These are phyloP conservation scores for Dascyllus trimaculatus DNA, from an alignment of 2,113 vertebrate species.

Conservation along the genomic window DNA sequence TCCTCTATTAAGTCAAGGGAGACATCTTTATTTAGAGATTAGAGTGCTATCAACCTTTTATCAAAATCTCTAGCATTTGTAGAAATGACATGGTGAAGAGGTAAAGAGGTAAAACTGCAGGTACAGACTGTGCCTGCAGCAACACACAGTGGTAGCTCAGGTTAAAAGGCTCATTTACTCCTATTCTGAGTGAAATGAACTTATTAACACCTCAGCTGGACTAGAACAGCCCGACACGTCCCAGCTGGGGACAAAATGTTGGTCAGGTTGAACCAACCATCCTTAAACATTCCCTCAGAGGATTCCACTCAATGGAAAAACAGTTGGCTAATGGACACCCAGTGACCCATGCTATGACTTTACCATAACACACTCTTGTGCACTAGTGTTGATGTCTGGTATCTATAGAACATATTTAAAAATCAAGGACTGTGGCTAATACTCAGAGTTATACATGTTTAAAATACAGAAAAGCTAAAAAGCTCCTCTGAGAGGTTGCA, in stretches of 20 bases:
- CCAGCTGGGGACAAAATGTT: constrained; percentile 32
- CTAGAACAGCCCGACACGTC: constrained; percentile 1
- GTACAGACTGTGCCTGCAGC: neutral
- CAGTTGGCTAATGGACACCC: constrained; percentile 37
- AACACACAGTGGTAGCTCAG: neutral
- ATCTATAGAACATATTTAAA: neutral
- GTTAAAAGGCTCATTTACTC: constrained; percentile 36
- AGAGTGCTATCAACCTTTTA: neutral
- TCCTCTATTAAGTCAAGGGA: neutral
- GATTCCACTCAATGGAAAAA: constrained; percentile 9
- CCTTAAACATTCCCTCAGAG: constrained; percentile 19
- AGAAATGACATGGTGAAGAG: neutral
- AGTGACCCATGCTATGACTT: constrained; percentile 19
- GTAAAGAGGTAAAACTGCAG: neutral
- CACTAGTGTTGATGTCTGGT: neutral
- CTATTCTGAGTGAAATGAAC: constrained; percentile 27
- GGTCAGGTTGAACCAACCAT: constrained; percentile 38
- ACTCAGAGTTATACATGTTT: too few species aligned
- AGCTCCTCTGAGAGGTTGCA: neutral
- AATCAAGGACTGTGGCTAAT: neutral
- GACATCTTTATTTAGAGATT: constrained; percentile 12
- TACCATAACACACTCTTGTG: neutral
- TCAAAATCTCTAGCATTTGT: neutral
- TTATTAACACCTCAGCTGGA: constrained; percentile 39
- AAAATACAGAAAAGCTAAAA: neutral